Conservation (phyloP, 2,797 vertebrate genomes). For the Rhadinocentrus ornatus region DNA sequence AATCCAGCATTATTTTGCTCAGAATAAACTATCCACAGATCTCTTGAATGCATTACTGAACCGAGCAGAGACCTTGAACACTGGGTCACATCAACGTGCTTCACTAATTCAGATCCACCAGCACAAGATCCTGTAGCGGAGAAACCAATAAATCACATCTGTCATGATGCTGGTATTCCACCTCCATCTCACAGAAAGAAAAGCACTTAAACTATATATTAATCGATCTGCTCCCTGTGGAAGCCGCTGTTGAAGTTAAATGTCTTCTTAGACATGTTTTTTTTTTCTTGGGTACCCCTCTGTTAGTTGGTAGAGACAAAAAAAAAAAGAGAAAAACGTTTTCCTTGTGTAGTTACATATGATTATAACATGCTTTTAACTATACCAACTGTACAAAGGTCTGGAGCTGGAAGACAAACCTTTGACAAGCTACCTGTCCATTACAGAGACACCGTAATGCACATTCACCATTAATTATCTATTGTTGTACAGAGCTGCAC, state of each 20-base stretch:
- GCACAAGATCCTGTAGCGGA: slow-evolving; percentile 28
- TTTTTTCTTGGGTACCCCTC: no score
- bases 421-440: background rate
- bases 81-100: slow-evolving; percentile 20
- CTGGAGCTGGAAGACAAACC: no score
- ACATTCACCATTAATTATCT: no score
- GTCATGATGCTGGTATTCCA: slow-evolving; percentile 61
- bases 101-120: slow-evolving; percentile 46
- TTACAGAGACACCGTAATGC: background rate
- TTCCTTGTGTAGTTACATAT: background rate
- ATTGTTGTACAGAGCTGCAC: background rate
- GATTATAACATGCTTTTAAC: background rate
- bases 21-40: background rate
- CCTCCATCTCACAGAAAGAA: slow-evolving; percentile 55
- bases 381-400: no score
- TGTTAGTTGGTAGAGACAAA: no score
- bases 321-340: no score
- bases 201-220: slow-evolving; percentile 56
- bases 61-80: slow-evolving; percentile 25
- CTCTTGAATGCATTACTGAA: slow-evolving; percentile 23
- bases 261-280: slow-evolving; percentile 27
- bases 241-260: slow-evolving; percentile 63
- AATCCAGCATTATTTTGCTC: background rate
- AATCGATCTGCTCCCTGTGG: slow-evolving; percentile 63
- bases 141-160: slow-evolving; percentile 66